Conservation (phyloP, 1,140 invertebrate species). For the Rhizoglyphus robini region DNA sequence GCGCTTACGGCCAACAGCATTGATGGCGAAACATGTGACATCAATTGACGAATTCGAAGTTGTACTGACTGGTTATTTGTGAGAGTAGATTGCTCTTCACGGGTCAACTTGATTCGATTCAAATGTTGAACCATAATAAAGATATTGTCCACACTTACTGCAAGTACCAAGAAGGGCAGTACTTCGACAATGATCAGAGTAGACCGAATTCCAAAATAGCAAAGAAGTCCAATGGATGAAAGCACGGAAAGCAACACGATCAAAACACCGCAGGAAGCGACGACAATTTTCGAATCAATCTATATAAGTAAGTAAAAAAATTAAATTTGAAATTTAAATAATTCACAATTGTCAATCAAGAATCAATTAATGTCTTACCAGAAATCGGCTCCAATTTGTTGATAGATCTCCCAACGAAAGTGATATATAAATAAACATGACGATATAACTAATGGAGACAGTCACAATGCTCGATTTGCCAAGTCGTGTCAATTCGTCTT, state of each 20-base stretch:
- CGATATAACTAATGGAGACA: conserved; percentile 83
- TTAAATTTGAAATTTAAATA: not conserved
- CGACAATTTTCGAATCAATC: conserved; percentile 67
- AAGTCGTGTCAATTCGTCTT: conserved; percentile 84
- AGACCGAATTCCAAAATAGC: conserved; percentile 56
- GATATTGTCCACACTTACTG: conserved; percentile 88
- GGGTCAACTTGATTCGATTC: conserved; percentile 26
- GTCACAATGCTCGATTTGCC: conserved; percentile 79
- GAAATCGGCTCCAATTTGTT: conserved; percentile 46
- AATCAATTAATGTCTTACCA: conserved; percentile 45
- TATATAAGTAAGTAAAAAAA: conserved; percentile 35
- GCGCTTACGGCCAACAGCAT: conserved; percentile 70
- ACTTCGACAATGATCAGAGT: conserved; percentile 85
- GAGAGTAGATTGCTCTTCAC: not conserved
- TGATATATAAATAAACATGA: conserved; percentile 95
- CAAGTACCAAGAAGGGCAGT: conserved; percentile 78
- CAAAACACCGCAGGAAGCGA: conserved; percentile 67
- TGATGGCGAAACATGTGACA: conserved; percentile 67
- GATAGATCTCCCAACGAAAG: conserved; percentile 75
- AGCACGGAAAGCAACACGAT: conserved; percentile 69
- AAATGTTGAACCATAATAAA: conserved; percentile 70
- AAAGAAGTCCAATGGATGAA: conserved; percentile 69
- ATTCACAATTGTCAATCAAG: not conserved
- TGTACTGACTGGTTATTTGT: conserved; percentile 37
- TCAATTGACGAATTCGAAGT: conserved; percentile 57